Evolutionary conservation across 1,140 invertebrate species (phyloP).

Genomic region (Lepidostoma basale): DNA sequence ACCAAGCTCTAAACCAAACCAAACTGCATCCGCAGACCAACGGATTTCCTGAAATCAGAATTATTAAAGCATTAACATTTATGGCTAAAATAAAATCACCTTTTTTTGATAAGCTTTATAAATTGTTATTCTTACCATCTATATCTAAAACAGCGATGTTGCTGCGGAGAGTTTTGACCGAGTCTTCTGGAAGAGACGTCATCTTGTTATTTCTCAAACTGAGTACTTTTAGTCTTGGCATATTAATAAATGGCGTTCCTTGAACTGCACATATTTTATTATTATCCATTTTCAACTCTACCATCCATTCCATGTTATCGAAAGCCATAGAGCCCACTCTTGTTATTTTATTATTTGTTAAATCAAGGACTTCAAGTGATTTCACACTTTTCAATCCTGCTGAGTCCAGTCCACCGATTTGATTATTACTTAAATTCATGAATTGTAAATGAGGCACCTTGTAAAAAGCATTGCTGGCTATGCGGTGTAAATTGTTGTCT

Average conservation of each 20-base stretch:
- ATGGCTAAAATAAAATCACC: not conserved
- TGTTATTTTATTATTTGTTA: slow-evolving; percentile 78
- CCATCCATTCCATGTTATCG: slow-evolving; percentile 79
- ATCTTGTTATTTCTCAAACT: slow-evolving; percentile 81
- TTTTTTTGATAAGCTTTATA: slow-evolving; percentile 7
- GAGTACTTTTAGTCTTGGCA: slow-evolving; percentile 80
- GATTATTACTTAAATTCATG: slow-evolving; percentile 82
- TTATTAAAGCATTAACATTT: no score
- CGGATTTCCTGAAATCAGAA: slow-evolving; percentile 73
- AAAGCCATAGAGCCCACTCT: slow-evolving; percentile 69
- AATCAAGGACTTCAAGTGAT: slow-evolving; percentile 80
- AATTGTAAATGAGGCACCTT: slow-evolving; percentile 78
- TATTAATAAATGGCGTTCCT: slow-evolving; percentile 77
- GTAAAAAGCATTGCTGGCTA: slow-evolving; percentile 78
- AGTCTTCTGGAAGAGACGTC: slow-evolving; percentile 73
- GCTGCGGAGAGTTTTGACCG: slow-evolving; percentile 74
- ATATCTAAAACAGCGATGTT: slow-evolving; percentile 85
- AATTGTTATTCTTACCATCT: slow-evolving; percentile 67
- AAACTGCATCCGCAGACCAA: slow-evolving; percentile 79
- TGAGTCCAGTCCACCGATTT: slow-evolving; percentile 71
- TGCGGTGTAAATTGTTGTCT: slow-evolving; percentile 75
- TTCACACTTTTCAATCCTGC: slow-evolving; percentile 72
- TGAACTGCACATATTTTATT: slow-evolving; percentile 75
- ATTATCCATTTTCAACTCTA: slow-evolving; percentile 81
- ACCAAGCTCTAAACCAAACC: slow-evolving; percentile 82